These are phyloP conservation scores for Leucosticte australis DNA, from an alignment of 2,113 vertebrate genomes.

Conservation along the genomic window DNA sequence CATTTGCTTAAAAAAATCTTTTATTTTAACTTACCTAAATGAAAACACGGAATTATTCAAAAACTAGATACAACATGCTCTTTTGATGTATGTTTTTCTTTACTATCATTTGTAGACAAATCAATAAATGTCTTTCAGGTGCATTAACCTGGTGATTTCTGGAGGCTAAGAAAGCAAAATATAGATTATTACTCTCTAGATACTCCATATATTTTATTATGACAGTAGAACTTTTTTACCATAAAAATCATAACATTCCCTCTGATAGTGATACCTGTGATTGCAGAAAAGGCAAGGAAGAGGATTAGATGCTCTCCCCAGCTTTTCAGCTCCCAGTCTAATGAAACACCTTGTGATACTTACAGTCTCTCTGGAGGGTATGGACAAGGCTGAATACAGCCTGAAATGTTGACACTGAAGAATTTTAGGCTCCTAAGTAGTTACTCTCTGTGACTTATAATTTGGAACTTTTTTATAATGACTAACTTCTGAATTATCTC, in stretches of 20 bases:
- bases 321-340: neutral
- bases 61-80: rapidly evolving
- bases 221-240: neutral
- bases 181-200: neutral
- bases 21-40: neutral
- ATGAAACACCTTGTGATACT: neutral
- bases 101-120: neutral
- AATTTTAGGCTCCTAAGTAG: neutral
- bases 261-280: neutral
- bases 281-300: rapidly evolving
- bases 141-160: neutral
- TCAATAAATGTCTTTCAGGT: neutral
- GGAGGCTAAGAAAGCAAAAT: neutral
- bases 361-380: neutral
- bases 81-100: neutral
- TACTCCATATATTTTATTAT: neutral
- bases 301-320: neutral
- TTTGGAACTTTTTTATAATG: neutral
- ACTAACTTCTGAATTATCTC: neutral
- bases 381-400: rapidly evolving
- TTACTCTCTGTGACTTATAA: neutral
- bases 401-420: neutral
- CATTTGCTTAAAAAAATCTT: neutral
- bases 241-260: neutral
- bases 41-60: rapidly evolving